Conservation (phyloP, 2,888 invertebrate species). For the Calameuta filiformis region DNA sequence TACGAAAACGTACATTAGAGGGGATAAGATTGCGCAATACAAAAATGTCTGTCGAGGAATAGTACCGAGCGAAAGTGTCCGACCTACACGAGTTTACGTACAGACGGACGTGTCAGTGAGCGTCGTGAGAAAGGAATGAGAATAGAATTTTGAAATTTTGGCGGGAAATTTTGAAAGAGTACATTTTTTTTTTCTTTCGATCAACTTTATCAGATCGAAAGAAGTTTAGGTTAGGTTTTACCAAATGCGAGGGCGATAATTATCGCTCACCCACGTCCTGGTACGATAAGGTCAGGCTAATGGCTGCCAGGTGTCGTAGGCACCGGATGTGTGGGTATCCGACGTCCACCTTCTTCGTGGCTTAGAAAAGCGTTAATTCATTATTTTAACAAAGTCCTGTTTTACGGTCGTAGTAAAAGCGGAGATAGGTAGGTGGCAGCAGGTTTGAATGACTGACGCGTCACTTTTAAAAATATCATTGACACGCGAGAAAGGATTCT, state of each 20-base stretch:
- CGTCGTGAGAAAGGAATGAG: background rate
- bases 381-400: background rate
- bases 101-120: background rate
- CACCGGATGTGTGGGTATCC: slow-evolving; percentile 26
- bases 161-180: background rate
- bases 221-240: too few species aligned
- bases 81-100: background rate
- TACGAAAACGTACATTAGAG: too few species aligned
- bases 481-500: slow-evolving; percentile 5
- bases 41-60: background rate
- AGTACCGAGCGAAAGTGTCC: background rate
- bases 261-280: background rate
- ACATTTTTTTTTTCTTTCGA: background rate
- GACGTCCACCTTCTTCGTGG: background rate
- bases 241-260: background rate
- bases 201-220: background rate
- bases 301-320: slow-evolving; percentile 20
- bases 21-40: background rate
- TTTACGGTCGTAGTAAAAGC: background rate
- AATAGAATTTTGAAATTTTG: background rate
- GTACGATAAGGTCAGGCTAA: slow-evolving; percentile 8
- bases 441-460: background rate
- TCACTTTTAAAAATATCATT: background rate
- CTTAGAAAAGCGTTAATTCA: background rate
- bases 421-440: slow-evolving; percentile 4